Evolutionary conservation across 2,113 vertebrate species (phyloP).

Genomic region (Chloropsis hardwickii): DNA sequence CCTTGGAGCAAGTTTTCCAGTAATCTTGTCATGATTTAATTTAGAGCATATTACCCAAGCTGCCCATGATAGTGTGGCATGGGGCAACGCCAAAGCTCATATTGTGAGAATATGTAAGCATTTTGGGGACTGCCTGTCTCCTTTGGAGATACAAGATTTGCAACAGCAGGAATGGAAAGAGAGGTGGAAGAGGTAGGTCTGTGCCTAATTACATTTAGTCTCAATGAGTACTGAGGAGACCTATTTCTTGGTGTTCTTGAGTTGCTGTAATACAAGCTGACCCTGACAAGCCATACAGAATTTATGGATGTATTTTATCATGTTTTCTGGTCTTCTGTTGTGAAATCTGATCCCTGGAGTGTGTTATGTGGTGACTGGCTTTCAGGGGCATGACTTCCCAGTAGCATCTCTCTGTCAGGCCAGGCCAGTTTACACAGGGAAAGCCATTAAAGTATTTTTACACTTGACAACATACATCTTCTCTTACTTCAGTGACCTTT

Average conservation of each 20-base stretch:
- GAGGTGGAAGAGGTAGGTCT: not conserved
- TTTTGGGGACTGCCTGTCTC: not conserved
- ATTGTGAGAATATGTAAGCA: not conserved
- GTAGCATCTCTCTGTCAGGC: not conserved
- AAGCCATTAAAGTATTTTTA: not conserved
- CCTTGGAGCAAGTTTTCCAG: not conserved
- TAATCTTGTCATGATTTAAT: not conserved
- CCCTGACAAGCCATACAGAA: not conserved
- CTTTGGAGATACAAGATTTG: not conserved
- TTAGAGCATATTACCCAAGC: not conserved
- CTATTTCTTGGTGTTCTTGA: not conserved
- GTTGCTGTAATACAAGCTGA: not conserved
- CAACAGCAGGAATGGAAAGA: not conserved
- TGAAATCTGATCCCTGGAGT: not conserved
- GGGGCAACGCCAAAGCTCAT: not conserved
- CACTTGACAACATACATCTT: not conserved
- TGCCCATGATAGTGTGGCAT: not conserved
- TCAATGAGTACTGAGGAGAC: not conserved
- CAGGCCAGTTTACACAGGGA: not conserved
- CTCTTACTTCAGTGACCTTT: not conserved
- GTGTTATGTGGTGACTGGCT: not conserved
- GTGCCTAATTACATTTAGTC: not conserved
- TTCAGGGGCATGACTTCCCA: not conserved
- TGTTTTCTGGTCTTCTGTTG: not conserved
- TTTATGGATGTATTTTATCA: not conserved